Evolutionary conservation across 2,888 invertebrate genomes (phyloP), one percentile per base, ranked within the genome.

Genomic region (Heliconius hortense): DNA sequence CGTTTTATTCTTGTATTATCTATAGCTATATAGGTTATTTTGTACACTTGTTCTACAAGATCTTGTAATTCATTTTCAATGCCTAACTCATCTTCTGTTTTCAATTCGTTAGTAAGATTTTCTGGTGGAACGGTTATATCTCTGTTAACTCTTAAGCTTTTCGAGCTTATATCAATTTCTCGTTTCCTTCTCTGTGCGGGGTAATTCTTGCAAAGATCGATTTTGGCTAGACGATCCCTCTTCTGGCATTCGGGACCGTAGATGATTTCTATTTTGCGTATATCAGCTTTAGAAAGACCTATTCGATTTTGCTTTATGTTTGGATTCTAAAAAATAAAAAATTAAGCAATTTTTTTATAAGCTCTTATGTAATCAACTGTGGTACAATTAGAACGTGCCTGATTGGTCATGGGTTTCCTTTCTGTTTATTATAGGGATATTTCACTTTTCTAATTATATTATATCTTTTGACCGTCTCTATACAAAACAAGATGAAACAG

Each of bases 201-300:
- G 76, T 88, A 92, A 0, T 86, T 85, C 71, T 89, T 89, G 73
- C 93, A 93, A 0, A 90, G 78, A n/a, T 90, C 88, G 0, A 90
- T 77, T 77, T 93, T 91, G 60, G 90, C 90, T 5, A 86, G 84
- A 0, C 93, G 82, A 26, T 93, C 92, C 60, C 93, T 80, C 0
- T 81, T 81, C 2, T 79, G 82, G 73, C 93, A 93, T 82, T 92
- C 89, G 0, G 86, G 82, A 0, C 89, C 89, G 78, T 94, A 94
- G 0, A 93, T 84, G 0, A 89, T 76, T 53, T 90, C 86, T 11
- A 94, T 88, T 78, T 91, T 93, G 7, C 84, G 84, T 0, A 92
- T 3, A 71, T 94, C 93, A 1, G 60, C 69, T 0, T 81, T 73
- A 1, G 90, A 84, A 1, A 93, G 78, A 0, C 87, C 84, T 0